Conservation (phyloP, 2,888 invertebrate species). For the Ormia ochracea region DNA sequence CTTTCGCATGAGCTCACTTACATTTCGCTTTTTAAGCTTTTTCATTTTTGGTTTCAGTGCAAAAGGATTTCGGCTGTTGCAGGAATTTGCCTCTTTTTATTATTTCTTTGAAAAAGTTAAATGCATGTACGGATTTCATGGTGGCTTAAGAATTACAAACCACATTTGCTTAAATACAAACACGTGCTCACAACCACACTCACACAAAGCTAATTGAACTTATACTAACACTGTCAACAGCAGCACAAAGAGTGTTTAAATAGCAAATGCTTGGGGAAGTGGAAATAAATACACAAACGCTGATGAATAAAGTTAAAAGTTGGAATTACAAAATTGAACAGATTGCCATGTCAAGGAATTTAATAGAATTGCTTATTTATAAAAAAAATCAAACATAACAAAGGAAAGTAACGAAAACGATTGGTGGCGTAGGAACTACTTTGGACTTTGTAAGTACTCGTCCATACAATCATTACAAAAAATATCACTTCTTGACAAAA, state of each 20-base stretch:
- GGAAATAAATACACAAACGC: background rate
- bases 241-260: background rate
- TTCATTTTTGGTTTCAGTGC: background rate
- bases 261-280: background rate
- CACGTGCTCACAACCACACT: too few relatives aligned
- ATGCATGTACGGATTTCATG: background rate
- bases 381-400: too few relatives aligned
- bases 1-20: background rate
- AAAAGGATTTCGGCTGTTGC: background rate
- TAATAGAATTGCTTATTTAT: too few relatives aligned
- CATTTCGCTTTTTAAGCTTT: background rate
- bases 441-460: too few relatives aligned
- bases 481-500: too few relatives aligned
- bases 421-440: too few relatives aligned
- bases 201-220: background rate
- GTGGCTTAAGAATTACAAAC: conserved; percentile 1
- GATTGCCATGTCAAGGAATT: too few relatives aligned
- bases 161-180: background rate
- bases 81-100: background rate
- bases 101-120: background rate
- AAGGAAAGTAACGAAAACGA: too few relatives aligned
- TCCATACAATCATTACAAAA: too few relatives aligned
- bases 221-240: background rate
- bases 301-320: background rate
- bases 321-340: background rate